Percentiles rank a stretch among this genome's conserved stretches.
Conservation (phyloP, 2,888 invertebrate genomes). For the Cosmorhoe ocellata region DNA sequence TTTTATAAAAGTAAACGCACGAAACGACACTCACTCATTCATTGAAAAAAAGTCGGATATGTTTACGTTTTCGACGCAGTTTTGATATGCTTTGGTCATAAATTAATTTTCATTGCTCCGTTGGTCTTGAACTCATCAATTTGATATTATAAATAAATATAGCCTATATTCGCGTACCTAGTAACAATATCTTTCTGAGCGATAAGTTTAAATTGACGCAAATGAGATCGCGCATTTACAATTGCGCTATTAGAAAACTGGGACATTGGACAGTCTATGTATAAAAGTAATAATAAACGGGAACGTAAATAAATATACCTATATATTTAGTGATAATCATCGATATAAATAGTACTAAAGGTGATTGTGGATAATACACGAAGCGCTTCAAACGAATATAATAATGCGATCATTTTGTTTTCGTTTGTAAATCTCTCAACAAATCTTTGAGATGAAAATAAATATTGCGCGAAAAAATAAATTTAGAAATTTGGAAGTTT, state of each 20-base stretch:
- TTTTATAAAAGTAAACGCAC: conserved; percentile 20
- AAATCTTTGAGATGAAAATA: conserved; percentile 2
- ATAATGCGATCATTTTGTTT: conserved; percentile 10
- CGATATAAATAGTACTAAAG: too few relatives aligned
- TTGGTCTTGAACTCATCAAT: conserved; percentile 40
- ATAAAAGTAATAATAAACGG: background rate
- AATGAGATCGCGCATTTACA: background rate
- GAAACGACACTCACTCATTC: conserved; percentile 31
- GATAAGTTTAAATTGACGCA: too few relatives aligned
- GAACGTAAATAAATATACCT: background rate
- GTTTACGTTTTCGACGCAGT: conserved; percentile 50
- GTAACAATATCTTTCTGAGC: background rate
- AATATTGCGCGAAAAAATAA: background rate
- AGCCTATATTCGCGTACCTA: background rate
- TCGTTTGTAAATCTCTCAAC: conserved; percentile 16
- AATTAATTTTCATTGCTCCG: conserved; percentile 55
- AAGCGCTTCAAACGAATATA: conserved; percentile 10
- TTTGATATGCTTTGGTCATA: conserved; percentile 57
- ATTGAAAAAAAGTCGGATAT: conserved; percentile 45
- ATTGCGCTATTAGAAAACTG: conserved; percentile 2
- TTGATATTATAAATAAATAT: background rate
- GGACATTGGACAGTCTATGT: too few relatives aligned
- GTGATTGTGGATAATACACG: background rate
- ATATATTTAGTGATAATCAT: background rate
- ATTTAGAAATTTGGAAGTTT: background rate